Base-by-base conservation (phyloP, 2,113 vertebrate species). In the Pardalotus punctatus region DNA sequence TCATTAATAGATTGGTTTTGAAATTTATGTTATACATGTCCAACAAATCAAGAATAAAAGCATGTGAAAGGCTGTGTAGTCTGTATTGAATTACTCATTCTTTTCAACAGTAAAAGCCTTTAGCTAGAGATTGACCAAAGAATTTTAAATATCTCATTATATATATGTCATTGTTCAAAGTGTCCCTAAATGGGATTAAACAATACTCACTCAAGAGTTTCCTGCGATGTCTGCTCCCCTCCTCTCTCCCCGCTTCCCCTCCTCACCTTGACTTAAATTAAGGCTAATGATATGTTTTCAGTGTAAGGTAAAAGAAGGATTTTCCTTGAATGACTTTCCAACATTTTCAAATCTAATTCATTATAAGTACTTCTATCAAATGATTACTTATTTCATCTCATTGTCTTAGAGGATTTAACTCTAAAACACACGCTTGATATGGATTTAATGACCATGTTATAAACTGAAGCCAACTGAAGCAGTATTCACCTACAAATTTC, bases 41-140 rank as follows among this genome's bases (percentile, higher is more conserved):
- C 93, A 97, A 98, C 97, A 98, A 98, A 98, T 98, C 98, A 98
- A 88, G 92, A 97, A 97, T 98, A 98, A 98, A 98, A 98, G 98
- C 98, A 96, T 96, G 87, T 73, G 95, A 97, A 96, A 97, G 85
- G 95, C 96, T 87, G 58, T 91, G 74, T 94, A 70, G 85, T 78
- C 93, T 0, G 29, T 95, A 89, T 81, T 65, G 94, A 97, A 98
- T 97, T 97, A 97, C 96, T 96, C 94, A 96, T 97, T 95, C 95
- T 72, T 96, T 94, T 67, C 81, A 72, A 91, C 88, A 53, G 72
- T 97, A 98, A 98, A 98, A 98, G 97, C 97, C 94, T 93, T 97
- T 96, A 89, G 95, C 95, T 93, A 94, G 84, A 86, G 95, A 98
- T 95, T 98, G 98, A 97, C 96, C 97, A 95, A 96, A 97, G 97